Percentiles rank a stretch among this genome's conserved stretches.
Conservation (phyloP, 2,888 invertebrate species). For the Microctonus aethiopoides region DNA sequence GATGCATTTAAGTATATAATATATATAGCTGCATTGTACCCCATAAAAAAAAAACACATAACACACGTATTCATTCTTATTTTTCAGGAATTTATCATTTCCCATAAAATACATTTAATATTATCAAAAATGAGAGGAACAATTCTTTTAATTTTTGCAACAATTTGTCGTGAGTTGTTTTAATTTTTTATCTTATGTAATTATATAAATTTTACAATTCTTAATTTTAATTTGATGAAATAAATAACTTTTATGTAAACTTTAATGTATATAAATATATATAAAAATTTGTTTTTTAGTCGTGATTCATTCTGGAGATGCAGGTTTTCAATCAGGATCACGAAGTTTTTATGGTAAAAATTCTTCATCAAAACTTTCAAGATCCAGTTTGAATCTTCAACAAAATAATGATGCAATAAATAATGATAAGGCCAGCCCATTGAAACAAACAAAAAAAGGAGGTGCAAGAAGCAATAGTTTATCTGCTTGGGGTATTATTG, state of each 20-base stretch:
- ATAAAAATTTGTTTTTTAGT: conserved; percentile 2
- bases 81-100: background rate
- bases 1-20: too few species aligned
- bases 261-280: too few species aligned
- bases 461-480: conserved; percentile 49
- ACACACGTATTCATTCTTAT: background rate
- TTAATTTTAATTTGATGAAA: too few species aligned
- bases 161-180: background rate
- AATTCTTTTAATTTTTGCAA: background rate
- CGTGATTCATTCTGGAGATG: conserved; percentile 20
- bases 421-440: conserved; percentile 2
- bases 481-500: conserved; percentile 76
- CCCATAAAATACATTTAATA: background rate
- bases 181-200: too few species aligned
- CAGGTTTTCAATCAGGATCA: conserved; percentile 12
- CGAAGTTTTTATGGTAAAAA: background rate
- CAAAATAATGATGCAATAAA: background rate
- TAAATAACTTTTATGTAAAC: too few species aligned
- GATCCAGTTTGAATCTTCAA: background rate
- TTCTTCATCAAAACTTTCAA: background rate
- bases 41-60: background rate
- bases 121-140: background rate
- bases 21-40: too few species aligned
- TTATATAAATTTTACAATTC: too few species aligned
- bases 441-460: background rate